A percentile compares a stretch with the other conserved stretches of the same genome.
Conservation (phyloP, 2,888 invertebrate species). For the Diloba caeruleocephala region DNA sequence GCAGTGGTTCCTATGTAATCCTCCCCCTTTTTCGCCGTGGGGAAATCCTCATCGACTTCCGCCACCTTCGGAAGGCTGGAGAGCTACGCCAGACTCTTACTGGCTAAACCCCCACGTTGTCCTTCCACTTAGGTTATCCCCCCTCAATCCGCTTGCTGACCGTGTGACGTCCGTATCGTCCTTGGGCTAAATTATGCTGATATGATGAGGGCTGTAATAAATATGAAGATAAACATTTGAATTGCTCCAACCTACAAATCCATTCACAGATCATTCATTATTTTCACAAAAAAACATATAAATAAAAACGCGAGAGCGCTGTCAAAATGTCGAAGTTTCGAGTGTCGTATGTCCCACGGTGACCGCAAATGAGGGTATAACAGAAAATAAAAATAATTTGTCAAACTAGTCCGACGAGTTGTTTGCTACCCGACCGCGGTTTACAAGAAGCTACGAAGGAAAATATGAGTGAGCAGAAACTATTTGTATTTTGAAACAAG, state of each 20-base stretch:
- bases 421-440: conserved; percentile 64
- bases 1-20: too few species aligned
- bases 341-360: conserved; percentile 63
- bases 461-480: conserved; percentile 17
- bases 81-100: too few species aligned
- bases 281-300: neutral
- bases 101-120: too few species aligned
- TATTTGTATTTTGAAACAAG: neutral
- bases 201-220: too few species aligned
- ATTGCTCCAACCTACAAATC: neutral
- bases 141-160: too few species aligned
- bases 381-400: conserved; percentile 79
- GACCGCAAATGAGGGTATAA: conserved; percentile 72
- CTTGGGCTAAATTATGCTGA: too few species aligned
- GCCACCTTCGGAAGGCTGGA: too few species aligned
- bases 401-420: conserved; percentile 75
- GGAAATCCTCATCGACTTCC: too few species aligned
- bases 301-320: conserved; percentile 25
- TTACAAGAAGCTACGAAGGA: conserved; percentile 27
- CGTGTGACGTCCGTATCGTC: too few species aligned
- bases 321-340: conserved; percentile 50
- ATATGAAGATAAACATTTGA: neutral
- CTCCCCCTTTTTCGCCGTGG: too few species aligned
- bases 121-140: too few species aligned
- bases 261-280: conserved; percentile 1